phyloP scores from a whole-genome alignment of 2,797 vertebrate genomes.

The Sardinella longiceps region DNA sequence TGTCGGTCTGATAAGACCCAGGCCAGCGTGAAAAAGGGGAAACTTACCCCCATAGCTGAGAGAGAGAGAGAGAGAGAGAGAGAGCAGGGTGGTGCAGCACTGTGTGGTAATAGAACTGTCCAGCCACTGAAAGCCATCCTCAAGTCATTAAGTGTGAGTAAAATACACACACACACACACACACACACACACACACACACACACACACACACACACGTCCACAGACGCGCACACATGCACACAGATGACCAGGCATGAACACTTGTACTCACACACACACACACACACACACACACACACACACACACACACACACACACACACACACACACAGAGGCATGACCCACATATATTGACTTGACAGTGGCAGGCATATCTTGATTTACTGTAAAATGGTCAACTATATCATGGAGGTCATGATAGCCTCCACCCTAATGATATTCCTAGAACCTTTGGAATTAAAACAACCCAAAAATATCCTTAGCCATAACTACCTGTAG shows the following conservation, averaged over 20 bases:
- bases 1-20: background rate
- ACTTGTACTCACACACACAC: background rate
- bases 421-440: no score
- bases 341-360: no score
- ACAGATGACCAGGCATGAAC: no score
- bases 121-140: background rate
- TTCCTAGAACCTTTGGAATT: no score
- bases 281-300: background rate
- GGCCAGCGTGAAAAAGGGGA: background rate
- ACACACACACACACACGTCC: background rate
- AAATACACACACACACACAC: background rate
- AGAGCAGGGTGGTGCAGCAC: background rate
- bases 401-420: no score
- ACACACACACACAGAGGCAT: background rate
- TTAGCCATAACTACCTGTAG: no score
- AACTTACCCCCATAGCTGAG: no score
- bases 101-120: background rate
- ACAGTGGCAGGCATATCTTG: no score
- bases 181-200: slow-evolving; percentile 28
- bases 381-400: no score
- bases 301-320: background rate
- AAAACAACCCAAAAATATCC: no score
- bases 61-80: background rate
- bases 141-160: background rate
- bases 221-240: background rate